These are phyloP conservation scores for Polydrusus cervinus DNA, from an alignment of 2,888 invertebrate genomes.

Conservation along the genomic window DNA sequence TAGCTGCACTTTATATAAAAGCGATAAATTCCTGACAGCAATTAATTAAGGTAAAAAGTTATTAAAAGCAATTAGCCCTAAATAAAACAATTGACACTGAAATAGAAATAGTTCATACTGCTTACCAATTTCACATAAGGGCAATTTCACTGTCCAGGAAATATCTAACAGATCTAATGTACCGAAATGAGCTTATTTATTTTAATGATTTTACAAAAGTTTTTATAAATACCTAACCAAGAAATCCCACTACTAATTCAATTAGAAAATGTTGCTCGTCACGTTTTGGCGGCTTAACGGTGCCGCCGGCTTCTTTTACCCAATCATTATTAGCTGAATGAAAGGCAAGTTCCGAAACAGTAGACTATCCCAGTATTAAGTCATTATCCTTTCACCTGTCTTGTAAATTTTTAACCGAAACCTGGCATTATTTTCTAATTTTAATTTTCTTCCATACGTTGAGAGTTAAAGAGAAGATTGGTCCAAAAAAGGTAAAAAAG, in stretches of 20 bases:
- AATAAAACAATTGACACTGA: no score
- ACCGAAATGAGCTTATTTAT: constrained; percentile 38
- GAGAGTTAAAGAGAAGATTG: constrained; percentile 14
- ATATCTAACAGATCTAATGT: neutral
- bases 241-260: constrained; percentile 44
- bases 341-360: constrained; percentile 30
- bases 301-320: constrained; percentile 28
- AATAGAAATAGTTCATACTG: no score
- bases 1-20: no score
- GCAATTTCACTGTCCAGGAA: neutral
- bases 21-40: no score
- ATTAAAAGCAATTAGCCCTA: no score
- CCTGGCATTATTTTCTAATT: constrained; percentile 58
- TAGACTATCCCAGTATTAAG: constrained; percentile 60
- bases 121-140: neutral
- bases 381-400: constrained; percentile 65
- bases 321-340: constrained; percentile 41
- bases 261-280: constrained; percentile 52
- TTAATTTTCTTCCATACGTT: neutral
- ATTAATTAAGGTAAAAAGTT: no score
- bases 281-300: constrained; percentile 45
- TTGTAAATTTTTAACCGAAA: constrained; percentile 60
- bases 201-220: constrained; percentile 48
- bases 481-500: neutral
- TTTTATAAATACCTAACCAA: constrained; percentile 29